Base-by-base conservation (phyloP, 2,113 vertebrate genomes). In the Chamaea fasciata region DNA sequence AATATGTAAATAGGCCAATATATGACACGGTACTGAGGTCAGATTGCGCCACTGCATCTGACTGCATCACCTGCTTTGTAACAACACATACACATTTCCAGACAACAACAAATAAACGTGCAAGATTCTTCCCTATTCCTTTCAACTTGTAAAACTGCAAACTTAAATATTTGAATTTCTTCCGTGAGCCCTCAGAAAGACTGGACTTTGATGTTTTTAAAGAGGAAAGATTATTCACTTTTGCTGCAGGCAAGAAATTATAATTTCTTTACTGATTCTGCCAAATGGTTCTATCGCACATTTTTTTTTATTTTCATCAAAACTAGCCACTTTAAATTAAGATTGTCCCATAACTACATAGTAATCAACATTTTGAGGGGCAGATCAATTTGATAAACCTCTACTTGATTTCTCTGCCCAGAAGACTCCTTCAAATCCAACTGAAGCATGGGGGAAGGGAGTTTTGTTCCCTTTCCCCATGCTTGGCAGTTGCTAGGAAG, bases 201-300 rank as follows among this genome's bases (percentile, higher is more conserved):
- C 33, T 74, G n/a, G 95, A 96, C 95, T 94, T 97, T 96, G 97
- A 97, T 94, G 96, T 90, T 96, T 96, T 75, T 87, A 47, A 94
- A 95, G n/a, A 92, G 62, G 50, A 95, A 91, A 89, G 76, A 91
- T 81, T 94, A 92, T 85, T 96, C 92, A 84, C 47, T 85, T 89
- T 92, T 83, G 90, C 96, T 93, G 69, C 83, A 94, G 96, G 96
- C 96, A 91, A 96, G 67, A 94, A 92, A 96, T 94, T 79, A 90
- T 37, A 84, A 91, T 89, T 95, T 94, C 94, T 96, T 96, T 92
- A 79, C 89, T 83, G 78, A 94, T 95, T 95, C 89, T 94, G 95
- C 96, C 96, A 97, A 96, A 91, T 84, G 60, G 86, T n/a, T 79
- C 53, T 81, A 92, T 49, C n/a, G 7, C 0, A 2, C 31, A 50